Conservation (phyloP, 92 coral and sea anemone species). For the Phenganax subtilis region DNA sequence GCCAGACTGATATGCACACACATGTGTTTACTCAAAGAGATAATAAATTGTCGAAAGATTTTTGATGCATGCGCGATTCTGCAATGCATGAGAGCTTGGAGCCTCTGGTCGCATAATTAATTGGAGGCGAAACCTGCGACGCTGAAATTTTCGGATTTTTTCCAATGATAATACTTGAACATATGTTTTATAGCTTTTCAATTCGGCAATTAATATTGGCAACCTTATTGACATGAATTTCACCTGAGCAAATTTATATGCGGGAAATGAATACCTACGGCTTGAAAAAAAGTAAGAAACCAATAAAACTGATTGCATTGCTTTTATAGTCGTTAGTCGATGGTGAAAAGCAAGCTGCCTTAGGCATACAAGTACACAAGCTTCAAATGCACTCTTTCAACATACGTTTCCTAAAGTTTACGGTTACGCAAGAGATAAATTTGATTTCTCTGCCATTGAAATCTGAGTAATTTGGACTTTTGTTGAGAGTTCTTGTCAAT, state of each 20-base stretch:
- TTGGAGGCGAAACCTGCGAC: background rate
- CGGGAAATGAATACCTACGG: background rate
- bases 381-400: too few relatives aligned
- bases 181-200: conserved; percentile 14
- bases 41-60: background rate
- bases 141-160: background rate
- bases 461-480: too few relatives aligned
- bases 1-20: background rate
- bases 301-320: conserved; percentile 2
- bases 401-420: too few relatives aligned
- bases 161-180: background rate
- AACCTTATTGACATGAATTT: conserved; percentile 1
- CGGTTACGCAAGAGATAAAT: too few relatives aligned
- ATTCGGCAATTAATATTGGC: conserved; percentile 27
- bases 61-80: background rate
- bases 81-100: too few relatives aligned
- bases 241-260: conserved; percentile 29
- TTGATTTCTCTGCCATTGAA: too few relatives aligned
- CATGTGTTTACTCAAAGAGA: background rate
- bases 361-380: background rate
- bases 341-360: background rate
- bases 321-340: background rate
- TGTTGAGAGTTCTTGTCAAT: too few relatives aligned
- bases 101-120: background rate
- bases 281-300: background rate